Base-by-base conservation (phyloP, 2,113 vertebrate species). In the Channa argus region DNA sequence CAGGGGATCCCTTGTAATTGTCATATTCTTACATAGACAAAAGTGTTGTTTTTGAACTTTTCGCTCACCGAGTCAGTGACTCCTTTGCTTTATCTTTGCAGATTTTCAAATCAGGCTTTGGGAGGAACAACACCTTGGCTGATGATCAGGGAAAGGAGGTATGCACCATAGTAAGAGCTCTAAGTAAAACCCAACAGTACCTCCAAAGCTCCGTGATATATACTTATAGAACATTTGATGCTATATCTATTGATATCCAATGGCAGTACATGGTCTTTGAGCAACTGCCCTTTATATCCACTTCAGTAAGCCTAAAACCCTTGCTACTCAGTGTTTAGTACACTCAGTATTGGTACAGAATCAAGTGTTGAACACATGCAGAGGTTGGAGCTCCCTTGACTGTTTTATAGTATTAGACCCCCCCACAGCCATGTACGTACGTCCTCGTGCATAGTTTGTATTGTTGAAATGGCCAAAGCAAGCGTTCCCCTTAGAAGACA, bases 91-190 rank as follows among this genome's bases (percentile, higher is more conserved):
- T 77, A 50, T 80, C 44, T 83, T 6, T 85, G 85, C 77, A 88
- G 65, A 89, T 80, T 58, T 91, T 93, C 14, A 96, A 92, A 83
- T 88, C 91, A 13, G 91, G 79, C 79, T 80, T 92, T 39, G 92
- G 89, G 41, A 95, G 88, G 83, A 91, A 86, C 33, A 93, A 85
- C 88, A 80, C 84, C 70, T 84, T 88, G 56, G 74, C 51, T 0
- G 92, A 95, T 38, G 94, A 95, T 5, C 89, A 78, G 6, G 24
- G 63, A 78, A 96, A 94, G 63, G 86, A 84, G 89, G 87, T 89
- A 84, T 72, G 77, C 56, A 37, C 37, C 39, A 49, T 33, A 76
- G 47, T 52, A 24, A 71, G 45, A 63, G 45, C 7, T 41, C 49
- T n/a, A 33, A 15, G 24, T 10, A 36, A 80, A 58, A 39, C 13